Percentiles rank a stretch among this genome's conserved stretches.
Conservation (phyloP, 1,140 invertebrate species). For the Ips typographus region DNA sequence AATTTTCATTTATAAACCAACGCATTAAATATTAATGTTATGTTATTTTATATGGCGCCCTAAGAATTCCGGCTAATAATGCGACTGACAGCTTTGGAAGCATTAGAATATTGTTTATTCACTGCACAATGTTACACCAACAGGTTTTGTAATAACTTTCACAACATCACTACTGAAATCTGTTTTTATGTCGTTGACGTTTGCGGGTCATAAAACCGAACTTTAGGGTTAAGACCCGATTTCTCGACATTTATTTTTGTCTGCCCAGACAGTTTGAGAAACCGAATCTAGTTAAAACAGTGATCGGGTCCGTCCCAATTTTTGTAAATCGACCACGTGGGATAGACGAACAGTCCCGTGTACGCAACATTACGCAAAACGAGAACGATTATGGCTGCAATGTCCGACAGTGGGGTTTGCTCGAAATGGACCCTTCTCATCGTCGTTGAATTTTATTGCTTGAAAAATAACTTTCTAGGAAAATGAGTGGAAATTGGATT, state of each 20-base stretch:
- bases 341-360: conserved; percentile 26
- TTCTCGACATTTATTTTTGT: too few species aligned
- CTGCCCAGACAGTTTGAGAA: neutral
- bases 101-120: too few species aligned
- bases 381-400: conserved; percentile 29
- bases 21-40: neutral
- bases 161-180: too few species aligned
- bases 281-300: neutral
- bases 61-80: neutral
- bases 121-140: too few species aligned
- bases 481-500: conserved; percentile 14
- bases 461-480: conserved; percentile 20
- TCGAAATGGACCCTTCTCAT: conserved; percentile 19
- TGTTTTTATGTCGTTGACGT: too few species aligned
- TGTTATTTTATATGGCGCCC: neutral
- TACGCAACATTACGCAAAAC: conserved; percentile 35
- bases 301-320: conserved; percentile 18
- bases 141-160: too few species aligned
- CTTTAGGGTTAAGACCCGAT: too few species aligned
- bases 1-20: conserved; percentile 8
- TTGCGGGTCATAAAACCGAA: too few species aligned
- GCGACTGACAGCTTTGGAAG: too few species aligned
- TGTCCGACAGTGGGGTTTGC: conserved; percentile 30
- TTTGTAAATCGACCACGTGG: conserved; percentile 29
- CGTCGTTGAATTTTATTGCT: conserved; percentile 28